phyloP scores from a whole-genome alignment of 2,888 invertebrate species.

The Acronicta aceris region DNA sequence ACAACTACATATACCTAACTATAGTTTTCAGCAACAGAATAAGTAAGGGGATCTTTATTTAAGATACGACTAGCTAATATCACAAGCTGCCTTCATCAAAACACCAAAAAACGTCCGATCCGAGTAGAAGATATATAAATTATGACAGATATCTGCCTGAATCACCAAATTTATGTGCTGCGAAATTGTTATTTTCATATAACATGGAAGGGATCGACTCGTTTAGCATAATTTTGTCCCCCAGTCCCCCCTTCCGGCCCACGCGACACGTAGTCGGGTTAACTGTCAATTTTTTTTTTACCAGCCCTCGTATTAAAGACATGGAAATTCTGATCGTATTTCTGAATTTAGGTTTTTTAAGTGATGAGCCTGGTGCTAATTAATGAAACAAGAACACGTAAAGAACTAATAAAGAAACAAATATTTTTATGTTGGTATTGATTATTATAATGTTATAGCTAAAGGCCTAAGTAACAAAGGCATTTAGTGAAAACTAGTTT shows the following conservation, averaged over 20 bases:
- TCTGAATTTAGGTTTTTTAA: constrained; percentile 19
- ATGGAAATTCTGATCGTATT: constrained; percentile 49
- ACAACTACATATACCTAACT: too few relatives aligned
- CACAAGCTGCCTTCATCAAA: neutral
- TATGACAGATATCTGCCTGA: constrained; percentile 22
- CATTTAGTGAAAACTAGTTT: too few relatives aligned
- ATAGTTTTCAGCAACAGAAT: too few relatives aligned
- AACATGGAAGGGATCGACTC: constrained; percentile 44
- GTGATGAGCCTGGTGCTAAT: too few relatives aligned
- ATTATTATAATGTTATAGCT: too few relatives aligned
- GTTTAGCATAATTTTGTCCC: constrained; percentile 53
- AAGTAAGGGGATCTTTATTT: neutral
- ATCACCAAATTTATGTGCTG: constrained; percentile 34
- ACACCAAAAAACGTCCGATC: neutral
- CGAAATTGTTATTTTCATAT: constrained; percentile 53
- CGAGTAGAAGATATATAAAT: constrained; percentile 14
- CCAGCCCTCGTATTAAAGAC: constrained; percentile 42
- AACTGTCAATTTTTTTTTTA: constrained; percentile 49
- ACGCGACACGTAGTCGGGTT: constrained; percentile 37
- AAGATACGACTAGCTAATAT: neutral
- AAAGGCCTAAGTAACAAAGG: too few relatives aligned
- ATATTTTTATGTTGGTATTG: too few relatives aligned
- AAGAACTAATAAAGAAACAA: too few relatives aligned
- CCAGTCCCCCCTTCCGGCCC: neutral
- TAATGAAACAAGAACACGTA: too few relatives aligned